Base-by-base conservation (phyloP, 2,797 vertebrate species). In the Rhinichthys osculus region DNA sequence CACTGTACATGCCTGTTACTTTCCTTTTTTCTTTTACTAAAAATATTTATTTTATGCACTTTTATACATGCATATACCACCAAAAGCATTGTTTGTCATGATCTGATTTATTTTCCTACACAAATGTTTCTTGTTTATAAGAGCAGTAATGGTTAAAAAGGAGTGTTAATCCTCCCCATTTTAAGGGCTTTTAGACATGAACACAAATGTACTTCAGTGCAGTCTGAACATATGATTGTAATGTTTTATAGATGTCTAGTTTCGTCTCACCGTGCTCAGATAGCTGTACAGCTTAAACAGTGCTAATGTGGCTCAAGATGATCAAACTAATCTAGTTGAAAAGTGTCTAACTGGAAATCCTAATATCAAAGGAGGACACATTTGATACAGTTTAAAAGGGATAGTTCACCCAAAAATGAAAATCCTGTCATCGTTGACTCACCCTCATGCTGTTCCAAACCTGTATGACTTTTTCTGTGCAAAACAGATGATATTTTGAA, bases 131-230 rank as follows among this genome's bases (percentile, higher is more conserved):
- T 44, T 84, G 84, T 38, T 85, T 40, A 9, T 64, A 54, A 73
- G 7, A 66, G 23, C 44, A 81, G 33, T 40, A 76, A 73, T 76
- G 44, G 77, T 87, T 78, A 71, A 71, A 85, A 88, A 89, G 87
- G 87, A 90, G 90, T 89, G 87, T 82, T 89, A 90, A 89, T 79
- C 88, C 88, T 90, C 88, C 88, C 90, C 84, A 86, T 71, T 74
- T 85, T 78, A 80, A 73, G 78, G 78, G 84, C 40, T n/a, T 30
- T 73, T n/a, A 44, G 70, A 82, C 81, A 33, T 59, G 4, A 78
- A 84, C 83, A 79, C 54, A 59, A 71, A 71, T 71, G 35, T 85
- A 62, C 52, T 93, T 93, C 92, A 93, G 88, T 71, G 78, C 35
- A 4, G 77, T 11, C n/a, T 40, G 50, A 77, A 42, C 77, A 33